Evolutionary conservation across 2,888 invertebrate genomes (phyloP).

Genomic region (Biston stratarius): DNA sequence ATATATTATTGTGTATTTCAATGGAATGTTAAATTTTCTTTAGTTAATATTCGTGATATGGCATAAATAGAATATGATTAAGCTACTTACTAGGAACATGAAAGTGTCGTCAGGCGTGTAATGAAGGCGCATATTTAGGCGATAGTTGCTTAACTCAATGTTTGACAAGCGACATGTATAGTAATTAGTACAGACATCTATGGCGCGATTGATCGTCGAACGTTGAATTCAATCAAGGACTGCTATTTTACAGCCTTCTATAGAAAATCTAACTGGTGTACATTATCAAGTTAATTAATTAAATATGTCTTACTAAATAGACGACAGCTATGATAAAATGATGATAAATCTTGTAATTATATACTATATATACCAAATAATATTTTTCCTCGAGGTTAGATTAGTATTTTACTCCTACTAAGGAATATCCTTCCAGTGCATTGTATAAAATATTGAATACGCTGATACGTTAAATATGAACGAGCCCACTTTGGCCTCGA

Average conservation of each 20-base stretch:
- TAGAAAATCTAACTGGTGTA: neutral
- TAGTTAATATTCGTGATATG: too few relatives aligned
- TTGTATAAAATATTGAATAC: too few relatives aligned
- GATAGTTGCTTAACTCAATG: slow-evolving; percentile 6
- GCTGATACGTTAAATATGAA: too few relatives aligned
- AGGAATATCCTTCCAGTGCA: too few relatives aligned
- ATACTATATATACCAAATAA: too few relatives aligned
- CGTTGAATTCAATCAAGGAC: neutral
- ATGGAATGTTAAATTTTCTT: neutral
- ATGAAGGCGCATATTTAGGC: neutral
- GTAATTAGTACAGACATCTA: neutral
- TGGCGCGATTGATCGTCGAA: neutral
- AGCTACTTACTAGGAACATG: slow-evolving; percentile 3
- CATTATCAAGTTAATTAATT: neutral
- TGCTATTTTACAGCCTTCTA: neutral
- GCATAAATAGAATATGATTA: neutral
- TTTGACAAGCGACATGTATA: slow-evolving; percentile 3
- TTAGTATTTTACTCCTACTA: too few relatives aligned
- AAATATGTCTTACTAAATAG: too few relatives aligned
- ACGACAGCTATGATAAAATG: too few relatives aligned
- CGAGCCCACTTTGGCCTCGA: too few relatives aligned
- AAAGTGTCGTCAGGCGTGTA: neutral
- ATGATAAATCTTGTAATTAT: too few relatives aligned
- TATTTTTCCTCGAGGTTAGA: too few relatives aligned
- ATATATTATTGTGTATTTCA: neutral